Base-by-base conservation (phyloP, 1,140 invertebrate genomes). In the Drosophila mayri region DNA sequence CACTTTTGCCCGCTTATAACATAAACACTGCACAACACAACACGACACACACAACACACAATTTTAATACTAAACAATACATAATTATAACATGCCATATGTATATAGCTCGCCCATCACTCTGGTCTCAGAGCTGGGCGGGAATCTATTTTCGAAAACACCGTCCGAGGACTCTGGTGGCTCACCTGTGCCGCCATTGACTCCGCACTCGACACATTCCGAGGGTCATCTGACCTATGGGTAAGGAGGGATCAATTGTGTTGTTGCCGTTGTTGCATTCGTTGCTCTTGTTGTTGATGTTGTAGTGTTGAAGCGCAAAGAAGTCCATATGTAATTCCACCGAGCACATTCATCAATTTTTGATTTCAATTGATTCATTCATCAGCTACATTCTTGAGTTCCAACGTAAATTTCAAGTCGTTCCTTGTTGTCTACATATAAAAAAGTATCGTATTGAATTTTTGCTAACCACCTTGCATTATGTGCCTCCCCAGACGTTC, bases 111-210 rank as follows among this genome's bases (percentile, higher is more conserved):
- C 97, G 84, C 96, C 97, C 90, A 97, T 97, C 94, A 97, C 97
- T 94, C 95, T 97, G 95, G 96, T 97, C 93, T 95, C 94, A 93
- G 96, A 97, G 94, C 96, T 97, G 94, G 96, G 96, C 93, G 96
- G 96, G 85, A 96, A 96, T 93, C 94, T 97, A 91, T 97, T 97
- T 94, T 96, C 95, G 94, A 97, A 97, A 95, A 97, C 96, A 78
- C 96, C 96, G 83, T 97, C 96, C 91, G 96, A 97, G 94, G 96
- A 97, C 93, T 95, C 95, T 93, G 94, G 95, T 90, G 94, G 94
- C 67, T 93, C 92, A 22, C 92, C 92, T 72, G 91, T 93, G 81
- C 92, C 92, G 92, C 91, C 93, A 90, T 61, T 93, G 93, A 91
- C 93, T 91, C 86, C 93, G 80, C 81, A 90, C 79, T 91, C 94